Evolutionary conservation across 2,113 vertebrate species (phyloP).

Genomic region (Megaceryle torquata): DNA sequence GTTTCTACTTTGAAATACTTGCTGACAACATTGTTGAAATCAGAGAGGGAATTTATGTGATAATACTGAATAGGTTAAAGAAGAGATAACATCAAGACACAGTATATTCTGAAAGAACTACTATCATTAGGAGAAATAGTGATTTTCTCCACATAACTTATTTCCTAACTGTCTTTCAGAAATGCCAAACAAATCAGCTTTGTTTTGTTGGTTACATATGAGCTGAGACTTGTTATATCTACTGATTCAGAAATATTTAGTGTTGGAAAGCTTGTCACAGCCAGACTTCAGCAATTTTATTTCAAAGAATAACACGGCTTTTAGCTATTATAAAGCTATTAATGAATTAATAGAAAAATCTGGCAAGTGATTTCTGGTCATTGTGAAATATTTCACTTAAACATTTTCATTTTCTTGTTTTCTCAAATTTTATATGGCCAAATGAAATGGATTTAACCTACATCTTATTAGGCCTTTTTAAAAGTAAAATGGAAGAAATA

Average conservation of each 20-base stretch:
- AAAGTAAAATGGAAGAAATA: neutral
- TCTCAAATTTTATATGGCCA: neutral
- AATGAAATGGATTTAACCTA: neutral
- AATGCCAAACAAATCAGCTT: neutral
- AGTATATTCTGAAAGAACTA: neutral
- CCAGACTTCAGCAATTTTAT: neutral
- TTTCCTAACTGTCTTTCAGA: neutral
- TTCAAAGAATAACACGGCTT: neutral
- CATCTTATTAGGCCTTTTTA: neutral
- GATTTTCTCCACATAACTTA: neutral
- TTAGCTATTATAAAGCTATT: neutral
- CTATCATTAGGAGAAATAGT: neutral
- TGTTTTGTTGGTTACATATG: neutral
- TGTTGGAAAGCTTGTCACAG: neutral
- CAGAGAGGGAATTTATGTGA: neutral
- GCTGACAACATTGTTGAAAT: constrained; percentile 5
- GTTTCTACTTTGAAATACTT: constrained; percentile 26
- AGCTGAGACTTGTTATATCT: neutral
- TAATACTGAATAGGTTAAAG: constrained; percentile 4
- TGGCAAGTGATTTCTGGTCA: neutral
- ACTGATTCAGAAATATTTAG: neutral
- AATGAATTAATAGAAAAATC: neutral
- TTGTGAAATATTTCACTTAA: neutral
- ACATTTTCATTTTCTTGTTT: neutral
- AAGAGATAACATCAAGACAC: neutral